Base-by-base conservation (phyloP, 2,888 invertebrate genomes). In the Cheilosia scutellata region DNA sequence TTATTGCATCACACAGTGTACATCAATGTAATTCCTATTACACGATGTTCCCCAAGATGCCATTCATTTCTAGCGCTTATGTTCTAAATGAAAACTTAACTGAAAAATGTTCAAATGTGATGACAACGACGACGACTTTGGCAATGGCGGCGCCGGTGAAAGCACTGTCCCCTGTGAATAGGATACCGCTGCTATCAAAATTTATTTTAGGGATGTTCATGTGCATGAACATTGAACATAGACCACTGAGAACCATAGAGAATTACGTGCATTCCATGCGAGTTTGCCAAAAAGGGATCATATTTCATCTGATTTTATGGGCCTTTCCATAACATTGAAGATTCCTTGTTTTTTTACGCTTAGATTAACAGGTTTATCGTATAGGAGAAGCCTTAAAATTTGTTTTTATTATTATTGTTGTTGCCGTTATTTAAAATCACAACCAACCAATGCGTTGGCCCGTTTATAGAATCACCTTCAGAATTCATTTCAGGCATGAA, bases 351-450 rank as follows among this genome's bases (percentile, higher is more conserved):
- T 74, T 74, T 75, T 80, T 80, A 80, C 74, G 75, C 75, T 80
- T 68, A 68, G 80, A 80, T 80, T 80, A 80, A 75, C 80, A 51
- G 66, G 66, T 83, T 78, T 78, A 72, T 78, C 78, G 62, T 78
- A 37, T 37, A 53, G 47, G 60, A 55, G 76, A 76, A 63, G 63
- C 76, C 70, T 75, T 76, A 70, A 65, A 76, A 75, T 82, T 82
- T 82, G 70, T 82, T 82, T 76, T 82, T 82, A 82, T 82, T 76
- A 58, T 82, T 82, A 82, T 82, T 76, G 76, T 76, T 76, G 63
- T 65, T 70, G 82, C 51, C 76, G 47, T 82, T 76, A 82, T 65
- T 76, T 82, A 76, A 82, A 76, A 82, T 70, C 65, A 16, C 5
- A 29, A 47, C 49, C 63, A 44, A 4, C 42, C 33, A 27, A 7